These are phyloP conservation scores for Trichogramma dendrolimi DNA, from an alignment of 2,888 invertebrate species.

Conservation along the genomic window DNA sequence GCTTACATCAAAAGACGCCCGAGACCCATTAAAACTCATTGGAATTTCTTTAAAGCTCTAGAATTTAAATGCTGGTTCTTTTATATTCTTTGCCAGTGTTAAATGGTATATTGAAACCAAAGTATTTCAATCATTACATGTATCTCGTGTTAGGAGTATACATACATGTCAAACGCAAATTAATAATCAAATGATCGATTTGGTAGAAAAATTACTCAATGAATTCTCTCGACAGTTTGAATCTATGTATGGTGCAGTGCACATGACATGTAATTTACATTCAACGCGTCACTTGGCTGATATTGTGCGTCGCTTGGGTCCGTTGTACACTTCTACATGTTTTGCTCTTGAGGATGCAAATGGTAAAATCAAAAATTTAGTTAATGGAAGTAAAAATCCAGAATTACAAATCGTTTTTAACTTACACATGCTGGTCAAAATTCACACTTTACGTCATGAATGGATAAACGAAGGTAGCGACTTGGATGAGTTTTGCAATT, in stretches of 20 bases:
- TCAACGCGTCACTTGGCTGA: slow-evolving; percentile 22
- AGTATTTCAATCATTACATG: slow-evolving; percentile 26
- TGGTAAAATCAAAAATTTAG: too few species aligned
- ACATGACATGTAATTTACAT: slow-evolving; percentile 30
- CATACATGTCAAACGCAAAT: slow-evolving; percentile 19
- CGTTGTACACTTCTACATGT: slow-evolving; percentile 25
- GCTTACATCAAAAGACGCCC: neutral
- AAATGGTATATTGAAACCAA: slow-evolving; percentile 20
- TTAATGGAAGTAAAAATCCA: too few species aligned
- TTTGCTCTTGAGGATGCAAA: too few species aligned
- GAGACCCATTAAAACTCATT: neutral
- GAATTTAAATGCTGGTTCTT: slow-evolving; percentile 18
- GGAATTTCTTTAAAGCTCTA: slow-evolving; percentile 2
- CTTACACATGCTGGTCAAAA: too few species aligned
- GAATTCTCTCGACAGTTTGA: slow-evolving; percentile 23
- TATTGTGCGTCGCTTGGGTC: slow-evolving; percentile 23
- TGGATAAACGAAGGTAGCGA: too few species aligned
- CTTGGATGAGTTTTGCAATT: too few species aligned
- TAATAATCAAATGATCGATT: slow-evolving; percentile 10
- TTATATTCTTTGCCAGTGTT: slow-evolving; percentile 29
- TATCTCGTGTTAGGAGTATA: slow-evolving; percentile 24
- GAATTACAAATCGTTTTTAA: too few species aligned
- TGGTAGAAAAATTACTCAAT: slow-evolving; percentile 15
- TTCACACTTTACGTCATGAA: too few species aligned
- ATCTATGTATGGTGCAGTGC: slow-evolving; percentile 20